Conservation (phyloP, 2,888 invertebrate genomes). For the Ochropacha duplaris region DNA sequence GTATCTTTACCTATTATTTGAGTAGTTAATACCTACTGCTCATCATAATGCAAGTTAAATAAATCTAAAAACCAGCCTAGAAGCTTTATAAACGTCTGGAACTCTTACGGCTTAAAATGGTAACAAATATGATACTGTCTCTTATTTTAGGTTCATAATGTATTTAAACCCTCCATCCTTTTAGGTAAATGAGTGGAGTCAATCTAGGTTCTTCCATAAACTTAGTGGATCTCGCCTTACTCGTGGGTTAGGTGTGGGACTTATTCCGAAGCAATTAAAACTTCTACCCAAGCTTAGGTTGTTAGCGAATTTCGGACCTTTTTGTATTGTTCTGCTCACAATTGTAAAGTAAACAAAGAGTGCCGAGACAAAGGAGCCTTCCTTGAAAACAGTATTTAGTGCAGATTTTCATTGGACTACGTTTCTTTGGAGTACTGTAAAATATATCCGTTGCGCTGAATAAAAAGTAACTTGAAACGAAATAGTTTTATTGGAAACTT, state of each 20-base stretch:
- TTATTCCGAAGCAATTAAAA: conserved; percentile 76
- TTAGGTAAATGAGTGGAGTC: conserved; percentile 1
- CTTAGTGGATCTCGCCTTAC: not conserved
- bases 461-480: conserved; percentile 49
- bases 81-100: too few relatives aligned
- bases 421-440: conserved; percentile 47
- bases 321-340: conserved; percentile 67
- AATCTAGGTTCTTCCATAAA: not conserved
- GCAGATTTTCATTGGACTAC: conserved; percentile 56
- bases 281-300: conserved; percentile 61
- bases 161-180: not conserved
- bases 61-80: too few relatives aligned
- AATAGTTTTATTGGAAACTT: conserved; percentile 49
- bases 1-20: too few relatives aligned
- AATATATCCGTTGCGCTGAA: conserved; percentile 52
- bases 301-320: conserved; percentile 69
- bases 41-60: too few relatives aligned
- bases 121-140: not conserved
- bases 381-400: conserved; percentile 70
- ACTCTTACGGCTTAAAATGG: too few relatives aligned
- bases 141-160: not conserved
- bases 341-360: conserved; percentile 73
- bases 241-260: conserved; percentile 39
- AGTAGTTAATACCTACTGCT: too few relatives aligned
- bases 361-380: conserved; percentile 64